Percentiles rank a stretch among this genome's conserved stretches.
Evolutionary conservation across 2,113 vertebrate genomes (phyloP).

Genomic region (Sinocyclocheilus maitianheensis): DNA sequence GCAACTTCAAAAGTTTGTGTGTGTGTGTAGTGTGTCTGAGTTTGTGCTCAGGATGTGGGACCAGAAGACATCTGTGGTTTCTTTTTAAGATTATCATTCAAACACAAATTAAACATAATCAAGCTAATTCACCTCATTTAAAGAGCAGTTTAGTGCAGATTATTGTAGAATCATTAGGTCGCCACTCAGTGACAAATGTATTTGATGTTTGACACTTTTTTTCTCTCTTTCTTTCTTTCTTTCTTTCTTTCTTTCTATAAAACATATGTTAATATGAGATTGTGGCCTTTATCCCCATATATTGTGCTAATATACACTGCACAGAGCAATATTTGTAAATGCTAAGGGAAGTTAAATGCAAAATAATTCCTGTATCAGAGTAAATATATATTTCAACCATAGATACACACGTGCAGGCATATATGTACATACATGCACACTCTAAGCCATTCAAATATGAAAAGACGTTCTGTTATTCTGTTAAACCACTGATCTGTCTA

Average conservation of each 20-base stretch:
- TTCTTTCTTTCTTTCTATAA: not conserved
- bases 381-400: not conserved
- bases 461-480: constrained; percentile 33
- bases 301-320: too few species aligned
- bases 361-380: not conserved
- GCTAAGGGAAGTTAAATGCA: not conserved
- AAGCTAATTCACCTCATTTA: constrained; percentile 24
- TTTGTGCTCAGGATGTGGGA: constrained; percentile 21
- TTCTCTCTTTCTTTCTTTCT: not conserved
- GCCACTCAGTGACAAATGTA: not conserved
- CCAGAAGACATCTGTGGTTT: constrained; percentile 22
- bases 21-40: not conserved
- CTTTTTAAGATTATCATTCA: constrained; percentile 23
- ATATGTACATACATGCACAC: not conserved
- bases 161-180: not conserved
- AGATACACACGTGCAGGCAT: not conserved
- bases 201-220: not conserved
- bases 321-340: not conserved
- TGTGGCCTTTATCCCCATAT: not conserved
- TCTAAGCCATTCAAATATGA: constrained; percentile 3
- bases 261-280: not conserved
- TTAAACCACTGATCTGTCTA: constrained; percentile 6
- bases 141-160: constrained; percentile 18
- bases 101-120: constrained; percentile 24
- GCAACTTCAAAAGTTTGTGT: not conserved